Evolutionary conservation across 2,113 vertebrate species (phyloP).

Genomic region (Strix aluco): DNA sequence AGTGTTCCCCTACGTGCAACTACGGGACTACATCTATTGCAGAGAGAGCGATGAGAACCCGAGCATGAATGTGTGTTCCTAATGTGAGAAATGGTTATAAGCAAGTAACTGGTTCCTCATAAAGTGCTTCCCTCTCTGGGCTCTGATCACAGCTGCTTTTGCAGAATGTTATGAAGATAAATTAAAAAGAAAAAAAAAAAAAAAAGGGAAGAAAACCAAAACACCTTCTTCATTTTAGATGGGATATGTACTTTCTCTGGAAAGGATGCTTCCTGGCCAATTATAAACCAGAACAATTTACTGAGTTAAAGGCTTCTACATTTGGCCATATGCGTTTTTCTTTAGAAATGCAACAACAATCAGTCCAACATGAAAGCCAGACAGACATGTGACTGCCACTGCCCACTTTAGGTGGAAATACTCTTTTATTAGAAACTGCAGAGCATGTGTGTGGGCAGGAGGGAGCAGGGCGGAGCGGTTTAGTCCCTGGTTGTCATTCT

Average conservation of each 20-base stretch:
- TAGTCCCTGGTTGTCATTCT: neutral
- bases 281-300: neutral
- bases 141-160: neutral
- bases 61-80: neutral
- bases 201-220: neutral
- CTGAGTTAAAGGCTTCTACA: neutral
- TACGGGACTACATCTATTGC: neutral
- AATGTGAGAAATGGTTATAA: neutral
- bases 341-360: neutral
- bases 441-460: neutral
- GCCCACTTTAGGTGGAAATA: neutral
- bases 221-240: neutral
- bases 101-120: neutral
- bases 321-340: neutral
- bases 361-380: neutral
- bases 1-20: neutral
- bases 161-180: neutral
- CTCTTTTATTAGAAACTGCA: neutral
- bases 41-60: neutral
- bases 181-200: neutral
- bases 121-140: neutral
- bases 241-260: neutral
- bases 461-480: neutral
- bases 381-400: neutral
- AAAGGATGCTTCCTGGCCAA: neutral